These are phyloP conservation scores for Physocephala rufipes DNA, from an alignment of 2,888 invertebrate species.

Conservation along the genomic window DNA sequence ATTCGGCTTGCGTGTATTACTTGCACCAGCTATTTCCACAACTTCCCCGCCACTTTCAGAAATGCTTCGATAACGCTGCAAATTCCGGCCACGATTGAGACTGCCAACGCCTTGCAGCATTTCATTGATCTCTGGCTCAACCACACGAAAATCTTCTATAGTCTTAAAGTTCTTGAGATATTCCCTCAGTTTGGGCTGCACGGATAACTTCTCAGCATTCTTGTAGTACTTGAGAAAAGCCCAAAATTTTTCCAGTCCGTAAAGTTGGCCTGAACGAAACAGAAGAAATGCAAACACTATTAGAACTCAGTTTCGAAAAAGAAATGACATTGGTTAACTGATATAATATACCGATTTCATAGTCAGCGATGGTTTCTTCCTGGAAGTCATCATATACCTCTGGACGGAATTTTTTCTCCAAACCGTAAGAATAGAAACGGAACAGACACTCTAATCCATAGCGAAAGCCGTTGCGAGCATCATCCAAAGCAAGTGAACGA, in stretches of 20 bases:
- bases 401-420: conserved; percentile 95
- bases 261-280: conserved; percentile 80
- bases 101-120: conserved; percentile 68
- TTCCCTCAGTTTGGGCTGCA: conserved; percentile 77
- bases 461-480: conserved; percentile 89
- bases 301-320: not conserved
- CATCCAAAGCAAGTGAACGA: conserved; percentile 87
- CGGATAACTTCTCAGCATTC: conserved; percentile 77
- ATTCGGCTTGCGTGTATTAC: conserved; percentile 56
- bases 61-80: conserved; percentile 73
- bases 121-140: conserved; percentile 72
- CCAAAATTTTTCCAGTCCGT: conserved; percentile 99
- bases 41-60: conserved; percentile 71
- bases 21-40: conserved; percentile 53
- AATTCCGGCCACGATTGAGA: conserved; percentile 67
- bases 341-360: conserved; percentile 80
- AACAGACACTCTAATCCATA: conserved; percentile 88
- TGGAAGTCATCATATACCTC: conserved; percentile 97
- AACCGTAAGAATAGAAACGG: conserved; percentile 97
- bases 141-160: conserved; percentile 88
- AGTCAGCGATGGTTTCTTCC: conserved; percentile 88
- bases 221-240: conserved; percentile 97
- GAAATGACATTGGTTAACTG: no score
- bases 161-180: conserved; percentile 82
- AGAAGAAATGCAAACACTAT: conserved; percentile 7